Evolutionary conservation across 2,113 vertebrate species (phyloP).

Genomic region (Casuarius casuarius): DNA sequence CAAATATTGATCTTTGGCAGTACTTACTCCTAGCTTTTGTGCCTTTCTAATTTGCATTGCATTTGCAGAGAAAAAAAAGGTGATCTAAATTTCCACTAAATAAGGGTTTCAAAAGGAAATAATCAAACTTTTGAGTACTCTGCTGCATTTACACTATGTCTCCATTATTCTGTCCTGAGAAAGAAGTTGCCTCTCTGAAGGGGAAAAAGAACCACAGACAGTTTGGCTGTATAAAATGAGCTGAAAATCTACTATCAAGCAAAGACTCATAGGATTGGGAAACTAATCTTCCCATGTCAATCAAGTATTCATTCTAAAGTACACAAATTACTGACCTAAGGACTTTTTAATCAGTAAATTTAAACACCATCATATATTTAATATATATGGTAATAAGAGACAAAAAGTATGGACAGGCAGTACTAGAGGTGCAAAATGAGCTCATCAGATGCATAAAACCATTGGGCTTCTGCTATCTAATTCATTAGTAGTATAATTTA

Average conservation of each 20-base stretch:
- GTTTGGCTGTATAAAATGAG: background rate
- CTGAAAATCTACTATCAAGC: background rate
- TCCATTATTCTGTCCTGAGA: background rate
- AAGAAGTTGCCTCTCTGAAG: background rate
- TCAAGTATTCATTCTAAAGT: background rate
- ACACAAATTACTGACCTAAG: slow-evolving; percentile 1
- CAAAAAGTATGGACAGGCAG: background rate
- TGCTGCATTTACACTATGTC: background rate
- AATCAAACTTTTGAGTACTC: background rate
- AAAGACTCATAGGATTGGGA: background rate
- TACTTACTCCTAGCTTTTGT: background rate
- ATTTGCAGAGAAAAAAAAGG: background rate
- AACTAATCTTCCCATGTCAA: background rate
- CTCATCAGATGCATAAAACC: background rate
- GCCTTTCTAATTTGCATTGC: background rate
- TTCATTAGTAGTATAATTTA: background rate
- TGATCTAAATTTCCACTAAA: background rate
- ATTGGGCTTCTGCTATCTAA: background rate
- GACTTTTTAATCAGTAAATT: background rate
- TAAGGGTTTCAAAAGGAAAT: background rate
- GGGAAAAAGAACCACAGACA: background rate
- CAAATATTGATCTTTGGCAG: background rate
- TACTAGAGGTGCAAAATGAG: background rate
- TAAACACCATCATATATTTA: background rate
- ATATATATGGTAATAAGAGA: background rate